Evolutionary conservation across 2,888 invertebrate genomes (phyloP).

Genomic region (Pimpla rufipes): DNA sequence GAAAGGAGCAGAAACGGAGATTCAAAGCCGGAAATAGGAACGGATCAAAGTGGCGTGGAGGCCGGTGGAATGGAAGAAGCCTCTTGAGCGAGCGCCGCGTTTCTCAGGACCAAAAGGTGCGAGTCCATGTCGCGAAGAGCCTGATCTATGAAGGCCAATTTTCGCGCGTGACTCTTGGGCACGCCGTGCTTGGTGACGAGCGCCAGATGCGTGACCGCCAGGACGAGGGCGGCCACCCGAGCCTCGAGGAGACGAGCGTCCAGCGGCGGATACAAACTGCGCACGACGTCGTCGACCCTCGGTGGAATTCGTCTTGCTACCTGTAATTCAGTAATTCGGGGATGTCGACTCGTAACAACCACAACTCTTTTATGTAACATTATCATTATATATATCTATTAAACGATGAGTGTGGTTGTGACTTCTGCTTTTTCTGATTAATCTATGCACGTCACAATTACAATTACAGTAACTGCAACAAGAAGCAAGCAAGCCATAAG

Average conservation of each 20-base stretch:
- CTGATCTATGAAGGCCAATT: slow-evolving; percentile 88
- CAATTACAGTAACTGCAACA: too few relatives aligned
- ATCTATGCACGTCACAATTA: too few relatives aligned
- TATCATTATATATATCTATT: too few relatives aligned
- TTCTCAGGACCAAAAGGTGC: slow-evolving; percentile 86
- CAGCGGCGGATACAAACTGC: slow-evolving; percentile 90
- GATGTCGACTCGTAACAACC: neutral
- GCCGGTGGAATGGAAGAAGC: slow-evolving; percentile 85
- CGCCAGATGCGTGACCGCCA: slow-evolving; percentile 90
- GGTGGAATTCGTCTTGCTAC: slow-evolving; percentile 89
- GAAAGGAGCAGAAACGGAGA: neutral
- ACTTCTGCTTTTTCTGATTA: too few relatives aligned
- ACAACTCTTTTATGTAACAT: neutral
- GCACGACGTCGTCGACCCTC: slow-evolving; percentile 90
- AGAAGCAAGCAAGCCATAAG: too few relatives aligned
- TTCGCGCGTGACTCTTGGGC: slow-evolving; percentile 85
- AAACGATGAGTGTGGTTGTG: too few relatives aligned
- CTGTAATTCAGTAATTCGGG: slow-evolving; percentile 77
- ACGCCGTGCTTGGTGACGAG: slow-evolving; percentile 88
- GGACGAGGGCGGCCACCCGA: slow-evolving; percentile 88
- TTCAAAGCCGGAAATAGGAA: neutral
- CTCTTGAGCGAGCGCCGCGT: slow-evolving; percentile 87
- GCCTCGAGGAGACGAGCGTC: slow-evolving; percentile 90
- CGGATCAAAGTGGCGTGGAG: slow-evolving; percentile 80
- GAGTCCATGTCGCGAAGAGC: slow-evolving; percentile 89